Evolutionary conservation across 2,113 vertebrate genomes (phyloP), one percentile per base, ranked within the genome.

Genomic region (Thunnus thynnus): DNA sequence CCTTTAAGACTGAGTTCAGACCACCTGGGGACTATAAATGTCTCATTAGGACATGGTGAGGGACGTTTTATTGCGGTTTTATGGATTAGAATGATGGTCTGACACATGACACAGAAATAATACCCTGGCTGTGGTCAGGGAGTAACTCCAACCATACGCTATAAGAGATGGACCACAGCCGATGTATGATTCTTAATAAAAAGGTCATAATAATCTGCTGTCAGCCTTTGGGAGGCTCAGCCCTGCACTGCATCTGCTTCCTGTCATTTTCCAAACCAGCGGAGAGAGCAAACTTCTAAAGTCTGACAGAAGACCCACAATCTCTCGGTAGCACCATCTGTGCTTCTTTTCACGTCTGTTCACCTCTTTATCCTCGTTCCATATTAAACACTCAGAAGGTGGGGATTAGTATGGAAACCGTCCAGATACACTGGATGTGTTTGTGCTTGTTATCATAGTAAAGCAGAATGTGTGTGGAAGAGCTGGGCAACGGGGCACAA

Each of bases 241-340:
- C 10, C 36, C 41, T 27, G 17, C 64, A 1, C 67, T 27, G 41
- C 58, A 56, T 63, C 82, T 83, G 78, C 4, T 71, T 84, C 50
- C 71, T 77, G 70, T 66, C 76, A 74, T 81, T 78, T 86, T 55
- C 72, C 63, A 63, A 76, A 66, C 67, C 65, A 85, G 76, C 8
- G 0, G 52, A 65, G 69, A 68, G 55, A 76, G 58, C 2, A 22
- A 56, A 62, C 12, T 7, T 58, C 78, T 64, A 58, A 75, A 73
- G 44, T n/a, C n/a, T 80, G 54, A 80, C 78, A 82, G 54, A 16
- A 30, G 32, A 78, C 41, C 20, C n/a, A 22, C 2, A 68, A 74
- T 3, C 63, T 85, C 47, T 13, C 61, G 16, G 67, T 52, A 58
- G 4, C 69, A 68, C 78, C 81, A 78, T 84, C 70, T 89, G 79